Conservation (phyloP, 2,888 invertebrate genomes). For the Caenorhabditis uteleia region DNA sequence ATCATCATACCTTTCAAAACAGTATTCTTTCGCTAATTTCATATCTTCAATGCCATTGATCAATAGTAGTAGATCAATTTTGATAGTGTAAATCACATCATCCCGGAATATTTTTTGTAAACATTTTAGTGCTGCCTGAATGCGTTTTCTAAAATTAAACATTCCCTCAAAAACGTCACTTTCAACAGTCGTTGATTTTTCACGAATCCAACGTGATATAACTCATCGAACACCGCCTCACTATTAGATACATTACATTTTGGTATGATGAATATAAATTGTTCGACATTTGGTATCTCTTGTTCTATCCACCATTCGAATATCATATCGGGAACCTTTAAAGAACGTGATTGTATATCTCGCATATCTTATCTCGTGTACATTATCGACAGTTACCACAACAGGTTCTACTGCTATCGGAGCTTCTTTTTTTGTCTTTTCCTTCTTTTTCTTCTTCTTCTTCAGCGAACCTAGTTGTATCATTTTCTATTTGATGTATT, state of each 20-base stretch:
- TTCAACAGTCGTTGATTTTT: constrained; percentile 35
- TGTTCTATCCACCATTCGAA: constrained; percentile 30
- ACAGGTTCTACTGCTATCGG: constrained; percentile 8
- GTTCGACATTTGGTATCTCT: constrained; percentile 25
- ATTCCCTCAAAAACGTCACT: constrained; percentile 3
- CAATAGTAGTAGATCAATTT: constrained; percentile 24
- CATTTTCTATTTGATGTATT: too few relatives aligned
- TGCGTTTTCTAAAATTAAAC: background rate
- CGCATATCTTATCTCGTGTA: background rate
- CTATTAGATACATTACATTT: constrained; percentile 17
- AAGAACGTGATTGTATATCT: background rate
- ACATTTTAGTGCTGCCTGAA: constrained; percentile 23
- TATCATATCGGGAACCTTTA: constrained; percentile 22
- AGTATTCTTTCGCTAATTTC: constrained; percentile 20
- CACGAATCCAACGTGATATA: constrained; percentile 39
- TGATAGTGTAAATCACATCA: constrained; percentile 15
- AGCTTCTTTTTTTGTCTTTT: constrained; percentile 5
- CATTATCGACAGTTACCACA: constrained; percentile 6
- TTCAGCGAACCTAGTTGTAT: constrained; percentile 6
- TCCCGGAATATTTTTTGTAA: constrained; percentile 16
- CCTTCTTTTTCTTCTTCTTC: constrained; percentile 8
- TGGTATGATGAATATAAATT: constrained; percentile 31
- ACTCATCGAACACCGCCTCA: constrained; percentile 27
- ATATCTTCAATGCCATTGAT: constrained; percentile 34
- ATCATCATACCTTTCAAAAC: constrained; percentile 34